Evolutionary conservation across 2,888 invertebrate species (phyloP).

Genomic region (Bombylius major): DNA sequence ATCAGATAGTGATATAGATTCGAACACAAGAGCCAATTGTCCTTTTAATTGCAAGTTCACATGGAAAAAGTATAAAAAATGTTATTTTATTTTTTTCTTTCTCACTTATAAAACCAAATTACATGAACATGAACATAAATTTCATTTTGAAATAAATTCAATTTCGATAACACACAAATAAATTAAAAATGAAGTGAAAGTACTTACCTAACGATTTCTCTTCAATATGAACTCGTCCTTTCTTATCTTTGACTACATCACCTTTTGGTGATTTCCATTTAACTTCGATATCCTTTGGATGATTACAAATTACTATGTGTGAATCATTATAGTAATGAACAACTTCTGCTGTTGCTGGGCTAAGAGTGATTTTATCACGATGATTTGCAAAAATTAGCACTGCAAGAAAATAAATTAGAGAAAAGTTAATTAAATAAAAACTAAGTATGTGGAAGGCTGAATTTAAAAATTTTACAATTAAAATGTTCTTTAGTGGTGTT

Average conservation of each 20-base stretch:
- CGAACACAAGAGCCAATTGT: slow-evolving; percentile 38
- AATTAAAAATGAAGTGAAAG: no score
- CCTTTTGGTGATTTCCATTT: slow-evolving; percentile 36
- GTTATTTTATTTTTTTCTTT: no score
- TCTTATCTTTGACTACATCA: slow-evolving; percentile 30
- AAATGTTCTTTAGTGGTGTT: no score
- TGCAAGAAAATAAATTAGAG: background rate
- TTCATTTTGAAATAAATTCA: no score
- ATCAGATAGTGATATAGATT: slow-evolving; percentile 37
- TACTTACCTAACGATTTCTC: slow-evolving; percentile 27
- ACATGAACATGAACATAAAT: no score
- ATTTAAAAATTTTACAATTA: no score
- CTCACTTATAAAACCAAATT: no score
- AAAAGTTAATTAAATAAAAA: no score
- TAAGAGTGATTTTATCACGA: slow-evolving; percentile 27
- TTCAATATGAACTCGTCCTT: slow-evolving; percentile 38
- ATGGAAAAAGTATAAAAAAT: no score
- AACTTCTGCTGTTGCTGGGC: slow-evolving; percentile 29
- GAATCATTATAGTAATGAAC: slow-evolving; percentile 38
- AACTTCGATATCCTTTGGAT: slow-evolving; percentile 25
- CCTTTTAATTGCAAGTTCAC: slow-evolving; percentile 16
- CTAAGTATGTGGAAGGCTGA: no score
- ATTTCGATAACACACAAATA: no score
- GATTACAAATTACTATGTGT: slow-evolving; percentile 35
- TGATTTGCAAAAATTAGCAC: slow-evolving; percentile 20